A percentile compares a stretch with the other conserved stretches of the same genome.
Evolutionary conservation across 2,797 vertebrate species (phyloP).

Genomic region (Argya squamiceps): DNA sequence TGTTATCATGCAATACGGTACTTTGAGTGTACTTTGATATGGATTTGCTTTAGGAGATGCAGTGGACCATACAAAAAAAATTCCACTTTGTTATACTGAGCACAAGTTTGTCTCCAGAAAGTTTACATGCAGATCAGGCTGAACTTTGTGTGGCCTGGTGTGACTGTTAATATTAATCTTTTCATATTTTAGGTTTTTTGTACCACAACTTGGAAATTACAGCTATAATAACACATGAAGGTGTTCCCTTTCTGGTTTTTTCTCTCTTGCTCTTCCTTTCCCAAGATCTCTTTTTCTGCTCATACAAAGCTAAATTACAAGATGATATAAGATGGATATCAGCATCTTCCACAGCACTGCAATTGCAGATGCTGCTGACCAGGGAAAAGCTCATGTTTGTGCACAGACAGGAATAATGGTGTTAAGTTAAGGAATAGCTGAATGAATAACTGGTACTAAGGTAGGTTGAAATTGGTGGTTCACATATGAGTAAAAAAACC

Average conservation of each 20-base stretch:
- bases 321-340: neutral
- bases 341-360: neutral
- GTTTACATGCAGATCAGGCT: neutral
- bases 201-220: neutral
- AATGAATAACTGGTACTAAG: neutral
- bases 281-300: neutral
- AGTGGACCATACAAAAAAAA: neutral
- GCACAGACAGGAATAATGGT: neutral
- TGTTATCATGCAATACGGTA: neutral
- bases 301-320: neutral
- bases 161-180: neutral
- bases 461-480: neutral
- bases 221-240: neutral
- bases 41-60: neutral
- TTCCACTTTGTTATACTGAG: neutral
- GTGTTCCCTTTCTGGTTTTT: neutral
- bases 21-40: neutral
- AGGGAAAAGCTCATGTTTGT: neutral
- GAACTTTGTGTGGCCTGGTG: neutral
- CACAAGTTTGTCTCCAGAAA: neutral
- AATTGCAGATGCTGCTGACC: neutral
- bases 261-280: neutral
- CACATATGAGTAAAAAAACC: neutral
- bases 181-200: neutral
- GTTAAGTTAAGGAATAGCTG: neutral